Percentiles rank a stretch among this genome's conserved stretches.
Evolutionary conservation across 2,888 invertebrate genomes (phyloP).

Genomic region (Drosophila atroscutellata): DNA sequence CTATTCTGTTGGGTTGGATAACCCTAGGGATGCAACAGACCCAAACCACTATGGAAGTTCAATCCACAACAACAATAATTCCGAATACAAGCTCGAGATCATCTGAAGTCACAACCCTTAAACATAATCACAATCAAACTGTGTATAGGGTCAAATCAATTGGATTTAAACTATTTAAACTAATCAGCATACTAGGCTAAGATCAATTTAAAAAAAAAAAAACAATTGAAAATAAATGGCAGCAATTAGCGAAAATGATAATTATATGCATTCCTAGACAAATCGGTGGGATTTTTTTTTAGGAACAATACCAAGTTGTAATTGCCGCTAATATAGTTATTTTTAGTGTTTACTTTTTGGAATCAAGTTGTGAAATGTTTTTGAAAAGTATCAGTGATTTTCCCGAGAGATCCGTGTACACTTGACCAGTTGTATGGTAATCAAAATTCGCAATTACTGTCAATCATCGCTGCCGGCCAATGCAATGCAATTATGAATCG

Average conservation of each 20-base stretch:
- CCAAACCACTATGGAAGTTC: not conserved
- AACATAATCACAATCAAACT: not conserved
- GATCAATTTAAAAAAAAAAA: too few species aligned
- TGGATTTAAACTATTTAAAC: slow-evolving; percentile 23
- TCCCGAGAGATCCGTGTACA: slow-evolving; percentile 15
- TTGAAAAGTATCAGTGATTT: slow-evolving; percentile 21
- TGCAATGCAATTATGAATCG: slow-evolving; percentile 61
- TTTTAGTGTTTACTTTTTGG: not conserved
- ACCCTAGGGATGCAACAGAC: slow-evolving; percentile 5
- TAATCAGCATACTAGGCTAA: slow-evolving; percentile 31
- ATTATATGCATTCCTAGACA: not conserved
- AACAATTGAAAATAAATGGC: not conserved
- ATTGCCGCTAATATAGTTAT: not conserved
- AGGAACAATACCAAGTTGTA: not conserved
- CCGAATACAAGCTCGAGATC: not conserved
- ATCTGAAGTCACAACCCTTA: not conserved
- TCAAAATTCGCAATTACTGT: slow-evolving; percentile 58
- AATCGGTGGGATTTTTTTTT: slow-evolving; percentile 1
- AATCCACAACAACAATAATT: not conserved
- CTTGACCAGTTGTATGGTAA: slow-evolving; percentile 10
- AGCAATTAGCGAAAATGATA: not conserved
- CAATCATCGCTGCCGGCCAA: slow-evolving; percentile 51
- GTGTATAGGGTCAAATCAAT: not conserved
- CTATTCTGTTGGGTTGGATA: slow-evolving; percentile 14
- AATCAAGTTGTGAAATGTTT: slow-evolving; percentile 22